phyloP scores from a whole-genome alignment of 2,113 vertebrate species.

The Entomyzon cyanotis region DNA sequence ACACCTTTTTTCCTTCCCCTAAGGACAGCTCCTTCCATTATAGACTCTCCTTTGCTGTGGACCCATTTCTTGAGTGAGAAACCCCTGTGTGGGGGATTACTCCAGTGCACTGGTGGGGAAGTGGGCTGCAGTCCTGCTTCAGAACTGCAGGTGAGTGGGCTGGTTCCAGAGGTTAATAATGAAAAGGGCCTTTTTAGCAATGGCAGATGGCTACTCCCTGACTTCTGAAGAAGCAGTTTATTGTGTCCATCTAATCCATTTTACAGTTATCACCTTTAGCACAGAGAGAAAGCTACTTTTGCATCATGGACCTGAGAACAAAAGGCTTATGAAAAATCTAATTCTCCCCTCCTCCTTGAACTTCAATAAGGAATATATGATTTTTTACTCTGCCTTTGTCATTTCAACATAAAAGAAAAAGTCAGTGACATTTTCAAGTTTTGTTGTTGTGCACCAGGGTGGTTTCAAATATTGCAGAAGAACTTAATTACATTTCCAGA shows the following conservation, averaged over 20 bases:
- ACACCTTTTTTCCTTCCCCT: not conserved
- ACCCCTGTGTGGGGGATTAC: not conserved
- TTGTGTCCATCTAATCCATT: not conserved
- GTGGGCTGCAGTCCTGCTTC: not conserved
- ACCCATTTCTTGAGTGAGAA: not conserved
- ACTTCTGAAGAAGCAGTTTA: not conserved
- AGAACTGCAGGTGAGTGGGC: not conserved
- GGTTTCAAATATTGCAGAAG: slow-evolving; percentile 1
- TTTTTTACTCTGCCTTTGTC: slow-evolving; percentile 10
- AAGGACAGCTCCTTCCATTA: not conserved
- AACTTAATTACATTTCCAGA: slow-evolving; percentile 5
- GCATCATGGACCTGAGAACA: not conserved
- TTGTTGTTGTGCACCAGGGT: not conserved
- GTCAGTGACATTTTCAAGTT: not conserved
- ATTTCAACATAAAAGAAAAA: not conserved
- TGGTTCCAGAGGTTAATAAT: not conserved
- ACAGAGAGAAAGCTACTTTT: not conserved
- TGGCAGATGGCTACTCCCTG: not conserved
- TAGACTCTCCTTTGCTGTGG: not conserved
- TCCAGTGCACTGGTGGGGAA: not conserved
- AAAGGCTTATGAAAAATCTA: not conserved
- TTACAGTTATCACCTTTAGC: not conserved
- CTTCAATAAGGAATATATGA: not conserved
- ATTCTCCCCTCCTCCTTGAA: not conserved
- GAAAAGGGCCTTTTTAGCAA: not conserved